Evolutionary conservation across 2,888 invertebrate genomes (phyloP), one percentile per base, ranked within the genome.

Genomic region (Sminthurinus aureus): DNA sequence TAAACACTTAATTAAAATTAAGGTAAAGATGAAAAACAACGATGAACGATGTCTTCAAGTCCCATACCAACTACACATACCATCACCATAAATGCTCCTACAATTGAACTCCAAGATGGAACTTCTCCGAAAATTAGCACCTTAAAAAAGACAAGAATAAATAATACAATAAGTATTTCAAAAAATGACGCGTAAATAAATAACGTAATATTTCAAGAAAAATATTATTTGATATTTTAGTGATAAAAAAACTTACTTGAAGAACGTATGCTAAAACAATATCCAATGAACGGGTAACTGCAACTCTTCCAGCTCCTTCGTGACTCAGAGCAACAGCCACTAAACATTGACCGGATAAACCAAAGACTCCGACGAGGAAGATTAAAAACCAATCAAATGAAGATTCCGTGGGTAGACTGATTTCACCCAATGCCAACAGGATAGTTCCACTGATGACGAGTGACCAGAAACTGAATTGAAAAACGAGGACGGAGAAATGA

Each of bases 241-340:
- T n/a, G n/a, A n/a, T n/a, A n/a, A n/a, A n/a, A n/a, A n/a, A n/a
- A n/a, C n/a, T 51, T 74, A 89, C 89, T 84, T 91, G 91, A 24
- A 91, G 89, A 20, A 91, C 79, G 79, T 91, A 91, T 15, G 91
- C 91, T 38, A 91, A 88, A 64, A 91, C 91, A 79, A 91, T 91
- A 83, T 91, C 91, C 83, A 91, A 89, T 0, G 91, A 91, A 82
- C 91, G 89, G 0, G 91, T 91, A 8, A 91, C 91, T 4, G 91
- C 91, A 0, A 91, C 91, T 85, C 91, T 90, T 18, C 91, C 91
- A n/a, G 91, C 91, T 0, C 91, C 90, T 88, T 91, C 91, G 83
- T 91, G 90, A 85, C 91, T 89, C 26, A 91, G 89, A 0, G 91
- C 91, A 52, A 90, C 90, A 0, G 91, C 91, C 9, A 91, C 91